phyloP scores from a whole-genome alignment of 2,888 invertebrate species.

The Sicus ferrugineus region DNA sequence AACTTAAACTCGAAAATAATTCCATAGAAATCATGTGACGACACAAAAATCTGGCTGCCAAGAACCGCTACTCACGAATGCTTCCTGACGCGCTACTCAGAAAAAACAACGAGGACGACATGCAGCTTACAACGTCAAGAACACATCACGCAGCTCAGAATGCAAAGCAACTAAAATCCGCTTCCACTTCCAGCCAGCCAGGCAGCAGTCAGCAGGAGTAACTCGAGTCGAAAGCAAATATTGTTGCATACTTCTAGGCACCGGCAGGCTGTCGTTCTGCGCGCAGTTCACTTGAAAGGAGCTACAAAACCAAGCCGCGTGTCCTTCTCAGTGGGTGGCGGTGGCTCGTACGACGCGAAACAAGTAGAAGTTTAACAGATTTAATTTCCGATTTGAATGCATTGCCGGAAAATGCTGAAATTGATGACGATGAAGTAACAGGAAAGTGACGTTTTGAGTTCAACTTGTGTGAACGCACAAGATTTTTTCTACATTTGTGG shows the following conservation, averaged over 20 bases:
- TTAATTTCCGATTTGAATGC: slow-evolving; percentile 26
- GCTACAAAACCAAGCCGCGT: no score
- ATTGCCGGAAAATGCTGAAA: background rate
- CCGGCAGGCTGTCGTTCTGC: background rate
- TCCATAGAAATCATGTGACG: no score
- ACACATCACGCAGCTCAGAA: background rate
- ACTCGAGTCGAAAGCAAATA: background rate
- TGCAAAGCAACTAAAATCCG: background rate
- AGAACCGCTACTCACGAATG: no score
- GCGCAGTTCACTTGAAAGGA: background rate
- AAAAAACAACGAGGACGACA: background rate
- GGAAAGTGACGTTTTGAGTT: background rate
- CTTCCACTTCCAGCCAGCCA: background rate
- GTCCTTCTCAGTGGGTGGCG: background rate
- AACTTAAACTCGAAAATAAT: no score
- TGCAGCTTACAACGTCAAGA: background rate
- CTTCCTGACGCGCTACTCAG: no score
- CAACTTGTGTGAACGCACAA: background rate
- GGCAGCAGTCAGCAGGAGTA: no score
- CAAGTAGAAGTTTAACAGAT: slow-evolving; percentile 12
- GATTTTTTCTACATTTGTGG: background rate
- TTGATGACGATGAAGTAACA: background rate
- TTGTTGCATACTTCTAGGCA: slow-evolving; percentile 20
- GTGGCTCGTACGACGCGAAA: background rate
- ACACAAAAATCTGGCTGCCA: no score